Base-by-base conservation (phyloP, 92 coral and sea anemone species). In the Pocillopora grandis region DNA sequence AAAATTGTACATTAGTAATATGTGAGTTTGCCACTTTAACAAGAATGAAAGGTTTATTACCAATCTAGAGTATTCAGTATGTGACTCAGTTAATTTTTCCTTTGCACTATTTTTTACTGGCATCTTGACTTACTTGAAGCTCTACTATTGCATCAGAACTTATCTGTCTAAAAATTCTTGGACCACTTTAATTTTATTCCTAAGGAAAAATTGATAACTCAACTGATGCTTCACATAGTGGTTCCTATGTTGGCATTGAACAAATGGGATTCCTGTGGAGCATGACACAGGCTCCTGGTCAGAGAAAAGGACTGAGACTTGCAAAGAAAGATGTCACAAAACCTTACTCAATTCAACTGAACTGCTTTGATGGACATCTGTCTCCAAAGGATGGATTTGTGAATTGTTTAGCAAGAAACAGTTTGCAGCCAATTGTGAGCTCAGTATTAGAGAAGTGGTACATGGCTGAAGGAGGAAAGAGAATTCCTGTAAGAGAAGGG, bases 231-330 rank as follows among this genome's bases (percentile, higher is more conserved):
- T 80, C 84, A 8, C 36, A 11, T 72, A 92, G 95, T 36, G 95
- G 95, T 5, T 87, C 90, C 13, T 92, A 80, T 82, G 66, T 82
- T 42, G 95, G 93, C 1, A 56, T 88, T 48, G 90, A 90, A 48
- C 84, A 90, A 33, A 90, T 92, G 95, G 95, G 95, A n/a, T 68
- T 92, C 9, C 87, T 92, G 75, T 87, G 93, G 91, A 74, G 89
- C 56, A 90, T 90, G 95, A 56, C 37, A 10, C 91, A 89, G 11
- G 86, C 83, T 15, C 61, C 80, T 42, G 89, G 85, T 42, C 87
- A 87, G 59, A 78, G 86, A 31, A 71, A 63, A 82, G 93, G 88
- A 7, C 70, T 92, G 21, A 73, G 95, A 70, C 87, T 92, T 18
- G 67, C 73, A 76, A 92, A 92, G 75, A 89, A 90, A 35, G 91